phyloP scores from a whole-genome alignment of 2,888 invertebrate genomes.

The Dryobota labecula region DNA sequence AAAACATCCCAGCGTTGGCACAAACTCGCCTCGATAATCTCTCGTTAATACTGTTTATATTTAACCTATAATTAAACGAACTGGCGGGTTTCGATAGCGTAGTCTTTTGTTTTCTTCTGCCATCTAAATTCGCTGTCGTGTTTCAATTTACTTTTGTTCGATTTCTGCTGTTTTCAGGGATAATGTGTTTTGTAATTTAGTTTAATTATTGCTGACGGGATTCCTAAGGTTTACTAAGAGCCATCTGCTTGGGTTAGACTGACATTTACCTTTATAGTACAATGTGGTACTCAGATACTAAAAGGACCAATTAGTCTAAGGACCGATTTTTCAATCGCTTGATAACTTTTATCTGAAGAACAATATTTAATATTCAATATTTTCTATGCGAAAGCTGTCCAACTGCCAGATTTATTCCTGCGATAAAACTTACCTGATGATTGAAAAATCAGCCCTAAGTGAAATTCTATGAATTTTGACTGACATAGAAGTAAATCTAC shows the following conservation, averaged over 20 bases:
- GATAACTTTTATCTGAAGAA: no score
- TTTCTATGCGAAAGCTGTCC: no score
- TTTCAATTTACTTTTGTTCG: conserved; percentile 65
- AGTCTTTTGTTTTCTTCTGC: conserved; percentile 70
- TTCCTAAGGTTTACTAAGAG: not conserved
- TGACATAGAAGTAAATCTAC: not conserved
- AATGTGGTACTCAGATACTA: not conserved
- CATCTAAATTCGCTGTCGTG: conserved; percentile 70
- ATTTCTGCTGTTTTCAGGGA: conserved; percentile 57
- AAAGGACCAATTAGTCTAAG: conserved; percentile 11
- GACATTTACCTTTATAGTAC: conserved; percentile 2
- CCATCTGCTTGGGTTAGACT: conserved; percentile 14
- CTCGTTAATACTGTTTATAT: conserved; percentile 70
- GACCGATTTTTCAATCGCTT: no score
- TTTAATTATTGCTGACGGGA: conserved; percentile 24
- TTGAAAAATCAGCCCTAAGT: no score
- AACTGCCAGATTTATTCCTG: no score
- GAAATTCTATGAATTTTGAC: no score
- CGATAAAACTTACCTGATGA: no score
- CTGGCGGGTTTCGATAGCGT: conserved; percentile 67
- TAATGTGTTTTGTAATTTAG: conserved; percentile 45
- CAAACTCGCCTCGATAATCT: conserved; percentile 67
- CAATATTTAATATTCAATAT: no score
- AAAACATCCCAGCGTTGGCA: conserved; percentile 44
- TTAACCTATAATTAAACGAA: conserved; percentile 76